A percentile compares a stretch with the other conserved stretches of the same genome.
Conservation (phyloP, 2,888 invertebrate species). For the Andrena dorsata region DNA sequence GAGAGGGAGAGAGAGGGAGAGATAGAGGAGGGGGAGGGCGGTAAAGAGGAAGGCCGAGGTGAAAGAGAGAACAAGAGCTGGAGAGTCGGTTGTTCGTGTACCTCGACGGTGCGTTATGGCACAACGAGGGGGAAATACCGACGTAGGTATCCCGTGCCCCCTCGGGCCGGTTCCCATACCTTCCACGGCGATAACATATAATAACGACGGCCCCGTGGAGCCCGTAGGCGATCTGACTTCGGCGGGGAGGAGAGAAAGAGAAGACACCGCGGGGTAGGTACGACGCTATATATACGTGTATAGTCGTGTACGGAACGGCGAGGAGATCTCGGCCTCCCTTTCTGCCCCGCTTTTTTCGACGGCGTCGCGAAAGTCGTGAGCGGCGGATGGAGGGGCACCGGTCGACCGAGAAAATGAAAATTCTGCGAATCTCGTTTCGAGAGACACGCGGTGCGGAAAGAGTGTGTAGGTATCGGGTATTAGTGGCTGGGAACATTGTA, state of each 20-base stretch:
- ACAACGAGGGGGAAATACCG: conserved; percentile 75
- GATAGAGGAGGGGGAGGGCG: conserved; percentile 40
- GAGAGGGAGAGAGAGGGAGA: conserved; percentile 30
- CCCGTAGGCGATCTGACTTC: conserved; percentile 81
- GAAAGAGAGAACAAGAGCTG: conserved; percentile 35
- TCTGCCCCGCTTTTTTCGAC: conserved; percentile 45
- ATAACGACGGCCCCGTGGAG: conserved; percentile 83
- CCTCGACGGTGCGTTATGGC: conserved; percentile 79
- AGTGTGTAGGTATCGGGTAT: no score
- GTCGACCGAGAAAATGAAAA: conserved; percentile 62
- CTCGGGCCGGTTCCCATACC: conserved; percentile 83
- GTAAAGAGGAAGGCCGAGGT: conserved; percentile 35
- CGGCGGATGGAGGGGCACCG: conserved; percentile 23
- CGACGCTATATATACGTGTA: conserved; percentile 47
- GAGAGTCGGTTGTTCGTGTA: conserved; percentile 65
- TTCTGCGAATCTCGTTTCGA: conserved; percentile 36
- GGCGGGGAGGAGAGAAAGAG: conserved; percentile 69
- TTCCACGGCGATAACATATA: conserved; percentile 84
- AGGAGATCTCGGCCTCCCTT: conserved; percentile 28
- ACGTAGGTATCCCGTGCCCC: conserved; percentile 73
- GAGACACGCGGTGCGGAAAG: background rate
- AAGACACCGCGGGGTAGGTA: conserved; percentile 70
- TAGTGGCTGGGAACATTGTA: background rate
- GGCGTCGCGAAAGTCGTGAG: conserved; percentile 39
- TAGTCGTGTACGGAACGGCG: conserved; percentile 8